Percentiles rank a stretch among this genome's conserved stretches.
Evolutionary conservation across 2,888 invertebrate species (phyloP).

Genomic region (Chironomus tentans): DNA sequence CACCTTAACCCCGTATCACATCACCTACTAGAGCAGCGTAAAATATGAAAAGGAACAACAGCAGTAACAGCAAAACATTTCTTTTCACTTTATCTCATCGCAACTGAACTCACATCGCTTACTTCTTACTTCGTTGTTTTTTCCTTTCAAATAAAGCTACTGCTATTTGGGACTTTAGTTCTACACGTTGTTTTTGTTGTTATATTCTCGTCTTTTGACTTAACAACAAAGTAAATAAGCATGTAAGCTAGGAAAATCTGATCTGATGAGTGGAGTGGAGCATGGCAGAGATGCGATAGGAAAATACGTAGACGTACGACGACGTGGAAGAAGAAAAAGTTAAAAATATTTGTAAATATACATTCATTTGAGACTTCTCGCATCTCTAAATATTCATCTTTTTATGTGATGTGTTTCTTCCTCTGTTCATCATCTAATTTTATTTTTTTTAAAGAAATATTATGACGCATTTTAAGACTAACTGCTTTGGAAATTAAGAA

Average conservation of each 20-base stretch:
- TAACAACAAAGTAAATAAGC: not conserved
- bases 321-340: not conserved
- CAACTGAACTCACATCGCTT: no score
- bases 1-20: no score
- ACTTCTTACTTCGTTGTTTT: no score
- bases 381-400: not conserved
- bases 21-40: no score
- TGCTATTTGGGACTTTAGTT: no score
- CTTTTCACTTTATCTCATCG: not conserved
- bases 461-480: conserved; percentile 15
- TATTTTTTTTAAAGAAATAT: conserved; percentile 1
- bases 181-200: no score
- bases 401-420: not conserved
- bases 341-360: conserved; percentile 16
- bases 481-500: not conserved
- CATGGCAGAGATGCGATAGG: no score
- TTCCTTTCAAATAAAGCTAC: no score
- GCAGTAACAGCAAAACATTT: not conserved
- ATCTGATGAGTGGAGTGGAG: no score
- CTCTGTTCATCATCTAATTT: conserved; percentile 15
- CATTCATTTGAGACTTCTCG: not conserved
- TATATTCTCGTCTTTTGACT: no score
- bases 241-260: not conserved
- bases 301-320: no score
- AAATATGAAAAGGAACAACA: not conserved